These are phyloP conservation scores for Galaxias olidus DNA, from an alignment of 2,797 vertebrate species.

Conservation along the genomic window DNA sequence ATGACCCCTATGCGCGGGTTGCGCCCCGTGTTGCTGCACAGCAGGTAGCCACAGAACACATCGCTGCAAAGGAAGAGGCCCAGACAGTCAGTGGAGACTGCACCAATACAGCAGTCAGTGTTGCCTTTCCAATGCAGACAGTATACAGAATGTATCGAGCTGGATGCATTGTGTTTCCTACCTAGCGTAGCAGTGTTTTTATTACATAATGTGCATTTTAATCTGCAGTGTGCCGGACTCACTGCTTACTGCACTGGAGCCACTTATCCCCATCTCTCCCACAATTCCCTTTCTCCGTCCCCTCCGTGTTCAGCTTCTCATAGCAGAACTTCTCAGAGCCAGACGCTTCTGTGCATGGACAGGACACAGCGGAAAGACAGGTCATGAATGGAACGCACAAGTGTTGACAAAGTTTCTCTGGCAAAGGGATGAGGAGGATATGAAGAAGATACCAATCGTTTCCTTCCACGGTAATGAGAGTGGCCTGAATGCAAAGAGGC, in stretches of 20 bases:
- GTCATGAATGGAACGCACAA: too few species aligned
- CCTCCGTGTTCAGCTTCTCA: conserved; percentile 97
- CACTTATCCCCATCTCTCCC: conserved; percentile 91
- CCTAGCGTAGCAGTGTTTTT: too few species aligned
- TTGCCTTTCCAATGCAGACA: not conserved
- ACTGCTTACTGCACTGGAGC: conserved; percentile 98
- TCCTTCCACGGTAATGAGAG: not conserved
- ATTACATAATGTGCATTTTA: not conserved
- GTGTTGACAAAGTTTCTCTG: too few species aligned
- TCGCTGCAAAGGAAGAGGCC: conserved; percentile 75
- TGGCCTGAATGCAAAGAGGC: not conserved
- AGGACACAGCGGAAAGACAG: not conserved
- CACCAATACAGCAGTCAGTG: too few species aligned
- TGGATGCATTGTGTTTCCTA: too few species aligned
- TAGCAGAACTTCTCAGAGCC: conserved; percentile 98
- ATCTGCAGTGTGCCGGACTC: conserved; percentile 60
- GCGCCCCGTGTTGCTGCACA: conserved; percentile 90
- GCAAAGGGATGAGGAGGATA: not conserved
- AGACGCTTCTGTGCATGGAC: conserved; percentile 79
- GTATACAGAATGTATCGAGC: not conserved
- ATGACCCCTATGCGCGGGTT: conserved; percentile 89
- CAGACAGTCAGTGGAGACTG: too few species aligned
- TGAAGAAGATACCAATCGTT: not conserved
- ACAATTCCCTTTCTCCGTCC: conserved; percentile 97
- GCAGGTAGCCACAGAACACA: conserved; percentile 96